phyloP scores from a whole-genome alignment of 2,113 vertebrate genomes.

The Neotragus pygmaeus region DNA sequence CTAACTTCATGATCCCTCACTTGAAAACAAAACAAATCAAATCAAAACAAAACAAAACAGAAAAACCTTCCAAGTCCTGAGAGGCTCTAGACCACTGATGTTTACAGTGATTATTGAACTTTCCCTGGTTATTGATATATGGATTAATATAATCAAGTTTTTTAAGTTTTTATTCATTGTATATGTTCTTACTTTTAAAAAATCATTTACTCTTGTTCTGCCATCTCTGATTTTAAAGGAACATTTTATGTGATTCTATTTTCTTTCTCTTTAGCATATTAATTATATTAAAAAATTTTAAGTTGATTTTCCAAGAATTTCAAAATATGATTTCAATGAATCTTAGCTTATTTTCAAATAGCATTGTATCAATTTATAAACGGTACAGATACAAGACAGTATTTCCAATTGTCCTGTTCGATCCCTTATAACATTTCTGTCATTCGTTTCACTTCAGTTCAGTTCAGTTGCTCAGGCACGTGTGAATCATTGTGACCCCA shows the following conservation, averaged over 20 bases:
- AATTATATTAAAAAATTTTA: not conserved
- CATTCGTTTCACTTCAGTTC: not conserved
- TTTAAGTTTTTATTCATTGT: not conserved
- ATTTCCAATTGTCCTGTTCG: not conserved
- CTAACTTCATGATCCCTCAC: not conserved
- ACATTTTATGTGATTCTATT: not conserved
- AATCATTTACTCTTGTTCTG: not conserved
- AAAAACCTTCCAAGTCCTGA: not conserved
- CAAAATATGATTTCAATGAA: not conserved
- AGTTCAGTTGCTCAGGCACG: not conserved
- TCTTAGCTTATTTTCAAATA: not conserved
- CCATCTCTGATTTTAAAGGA: not conserved
- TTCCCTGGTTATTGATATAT: not conserved
- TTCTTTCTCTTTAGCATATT: not conserved
- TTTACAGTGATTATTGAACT: not conserved
- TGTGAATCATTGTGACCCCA: not conserved
- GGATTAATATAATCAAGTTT: not conserved
- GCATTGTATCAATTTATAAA: not conserved
- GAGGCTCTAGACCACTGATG: not conserved
- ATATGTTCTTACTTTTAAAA: no score
- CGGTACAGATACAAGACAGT: not conserved
- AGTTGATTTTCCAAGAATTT: not conserved
- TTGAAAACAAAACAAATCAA: no score
- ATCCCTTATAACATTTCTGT: not conserved
- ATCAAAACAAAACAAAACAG: not conserved